Percentiles rank a stretch among this genome's conserved stretches.
phyloP scores from a whole-genome alignment of 2,113 vertebrate genomes.

The Saimiri boliviensis region DNA sequence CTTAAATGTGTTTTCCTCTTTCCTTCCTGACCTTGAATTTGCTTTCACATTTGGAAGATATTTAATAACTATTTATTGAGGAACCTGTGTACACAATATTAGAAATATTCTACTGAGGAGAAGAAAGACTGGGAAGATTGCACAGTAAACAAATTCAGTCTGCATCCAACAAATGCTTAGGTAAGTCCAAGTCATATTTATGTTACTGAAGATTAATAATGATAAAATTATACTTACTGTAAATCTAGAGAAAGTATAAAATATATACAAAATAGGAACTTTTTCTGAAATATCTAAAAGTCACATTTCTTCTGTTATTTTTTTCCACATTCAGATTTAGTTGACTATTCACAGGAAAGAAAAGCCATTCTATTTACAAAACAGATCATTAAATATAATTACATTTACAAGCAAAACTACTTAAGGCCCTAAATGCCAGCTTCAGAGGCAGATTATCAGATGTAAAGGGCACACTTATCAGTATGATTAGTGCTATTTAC shows the following conservation, averaged over 20 bases:
- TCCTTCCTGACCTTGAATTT: neutral
- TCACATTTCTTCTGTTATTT: neutral
- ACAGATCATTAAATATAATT: slow-evolving; percentile 54
- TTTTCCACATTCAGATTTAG: slow-evolving; percentile 1
- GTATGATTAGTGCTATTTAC: neutral
- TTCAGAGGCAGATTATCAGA: neutral
- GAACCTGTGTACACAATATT: neutral
- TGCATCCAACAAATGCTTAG: neutral
- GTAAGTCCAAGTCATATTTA: neutral
- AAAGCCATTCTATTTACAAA: slow-evolving; percentile 32
- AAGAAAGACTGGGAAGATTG: neutral
- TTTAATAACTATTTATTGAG: neutral
- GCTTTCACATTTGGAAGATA: neutral
- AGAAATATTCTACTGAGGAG: neutral
- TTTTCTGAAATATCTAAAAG: neutral
- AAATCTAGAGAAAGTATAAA: neutral
- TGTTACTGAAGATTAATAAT: neutral
- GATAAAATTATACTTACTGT: neutral
- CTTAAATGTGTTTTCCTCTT: too few species aligned
- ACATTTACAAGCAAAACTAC: slow-evolving; percentile 8
- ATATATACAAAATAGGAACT: neutral
- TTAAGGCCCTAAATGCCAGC: neutral
- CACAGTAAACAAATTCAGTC: neutral
- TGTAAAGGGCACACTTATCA: neutral
- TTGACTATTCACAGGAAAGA: neutral